These are phyloP conservation scores for Bradypodion ventrale DNA, from an alignment of 2,797 vertebrate species.

Conservation along the genomic window DNA sequence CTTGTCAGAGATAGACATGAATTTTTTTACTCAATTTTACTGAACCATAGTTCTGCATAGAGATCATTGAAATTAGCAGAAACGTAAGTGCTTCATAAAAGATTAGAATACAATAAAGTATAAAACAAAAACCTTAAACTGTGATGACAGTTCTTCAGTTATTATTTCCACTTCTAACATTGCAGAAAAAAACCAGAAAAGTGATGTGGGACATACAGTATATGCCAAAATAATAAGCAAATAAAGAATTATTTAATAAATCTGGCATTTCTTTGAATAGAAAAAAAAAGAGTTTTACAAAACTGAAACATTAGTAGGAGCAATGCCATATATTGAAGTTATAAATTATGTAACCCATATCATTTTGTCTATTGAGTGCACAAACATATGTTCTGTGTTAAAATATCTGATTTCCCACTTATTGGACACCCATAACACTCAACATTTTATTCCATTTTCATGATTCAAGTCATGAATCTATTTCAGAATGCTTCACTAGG, in stretches of 20 bases:
- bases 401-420: neutral
- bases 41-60: constrained; percentile 4
- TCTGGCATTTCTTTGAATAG: constrained; percentile 16
- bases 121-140: constrained; percentile 26
- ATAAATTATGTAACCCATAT: neutral
- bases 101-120: constrained; percentile 40
- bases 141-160: neutral
- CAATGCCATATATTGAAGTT: neutral
- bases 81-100: constrained; percentile 50
- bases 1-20: neutral
- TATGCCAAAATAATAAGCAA: constrained; percentile 35
- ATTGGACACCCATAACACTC: neutral
- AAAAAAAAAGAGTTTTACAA: constrained; percentile 2
- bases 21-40: neutral
- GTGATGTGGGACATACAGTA: neutral
- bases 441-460: neutral
- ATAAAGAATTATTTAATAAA: constrained; percentile 4
- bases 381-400: neutral
- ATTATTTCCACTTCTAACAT: constrained; percentile 13
- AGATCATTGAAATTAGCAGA: constrained; percentile 37
- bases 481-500: constrained; percentile 10
- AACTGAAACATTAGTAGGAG: neutral
- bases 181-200: neutral
- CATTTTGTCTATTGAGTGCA: neutral
- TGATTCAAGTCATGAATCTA: neutral